These are phyloP conservation scores for Litoditis marina DNA, from an alignment of 2,888 invertebrate genomes.

Conservation along the genomic window DNA sequence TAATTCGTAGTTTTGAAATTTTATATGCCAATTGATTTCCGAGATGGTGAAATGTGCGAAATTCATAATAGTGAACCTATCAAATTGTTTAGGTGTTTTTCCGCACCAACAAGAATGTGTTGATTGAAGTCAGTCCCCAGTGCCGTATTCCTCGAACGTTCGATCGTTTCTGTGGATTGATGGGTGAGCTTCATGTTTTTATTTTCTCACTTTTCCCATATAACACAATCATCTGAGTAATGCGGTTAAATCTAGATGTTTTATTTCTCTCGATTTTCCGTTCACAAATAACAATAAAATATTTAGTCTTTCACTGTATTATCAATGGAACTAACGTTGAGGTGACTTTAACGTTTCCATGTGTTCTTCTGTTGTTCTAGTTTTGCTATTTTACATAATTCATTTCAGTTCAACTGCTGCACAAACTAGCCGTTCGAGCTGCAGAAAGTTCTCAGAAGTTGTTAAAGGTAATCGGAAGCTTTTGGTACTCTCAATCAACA, in stretches of 20 bases:
- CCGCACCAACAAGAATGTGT: slow-evolving; percentile 65
- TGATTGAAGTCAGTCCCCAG: slow-evolving; percentile 77
- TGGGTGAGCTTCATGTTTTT: slow-evolving; percentile 72
- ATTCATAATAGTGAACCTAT: too few species aligned
- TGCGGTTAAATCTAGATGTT: too few species aligned
- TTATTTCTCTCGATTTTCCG: too few species aligned
- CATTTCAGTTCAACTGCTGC: slow-evolving; percentile 82
- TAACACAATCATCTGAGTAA: neutral
- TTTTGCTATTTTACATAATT: neutral
- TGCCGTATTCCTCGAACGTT: slow-evolving; percentile 94
- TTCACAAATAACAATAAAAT: too few species aligned
- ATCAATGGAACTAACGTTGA: neutral
- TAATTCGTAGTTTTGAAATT: too few species aligned
- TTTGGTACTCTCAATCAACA: too few species aligned
- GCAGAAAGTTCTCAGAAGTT: slow-evolving; percentile 83
- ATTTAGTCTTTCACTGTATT: too few species aligned
- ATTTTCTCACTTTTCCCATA: neutral
- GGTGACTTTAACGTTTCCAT: too few species aligned
- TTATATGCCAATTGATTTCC: too few species aligned
- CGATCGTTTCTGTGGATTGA: slow-evolving; percentile 90
- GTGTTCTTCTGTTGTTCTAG: too few species aligned
- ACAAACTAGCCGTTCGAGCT: slow-evolving; percentile 87
- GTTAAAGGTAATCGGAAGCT: too few species aligned
- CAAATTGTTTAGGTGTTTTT: slow-evolving; percentile 70
- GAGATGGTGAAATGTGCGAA: too few species aligned